Evolutionary conservation across 2,888 invertebrate species (phyloP), one percentile per base, ranked within the genome.

Genomic region (Ecdyonurus torrentis): DNA sequence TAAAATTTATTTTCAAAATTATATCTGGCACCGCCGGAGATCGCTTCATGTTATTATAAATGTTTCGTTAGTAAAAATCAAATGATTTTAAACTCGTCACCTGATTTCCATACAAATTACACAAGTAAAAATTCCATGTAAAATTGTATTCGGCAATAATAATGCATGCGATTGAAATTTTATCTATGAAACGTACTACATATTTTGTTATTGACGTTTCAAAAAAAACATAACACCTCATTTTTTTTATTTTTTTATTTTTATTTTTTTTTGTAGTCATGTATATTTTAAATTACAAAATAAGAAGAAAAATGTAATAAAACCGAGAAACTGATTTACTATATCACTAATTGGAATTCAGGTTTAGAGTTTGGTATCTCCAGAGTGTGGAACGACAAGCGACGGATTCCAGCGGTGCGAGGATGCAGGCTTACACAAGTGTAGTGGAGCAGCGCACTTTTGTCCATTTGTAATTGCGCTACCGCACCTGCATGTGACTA

Each of bases 311-410:
- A 5, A 37, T n/a, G n/a, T 37, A 10, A 15, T 37, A 37, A 5
- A 37, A 37, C 37, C 37, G 37, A 37, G 37, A 5, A 15, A 37
- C 7, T 5, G 15, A 37, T 37, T 37, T 37, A 15, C 37, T n/a
- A n/a, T n/a, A 15, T 37, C 37, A 37, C 37, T 10, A 52, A 62
- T 64, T 63, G 67, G 67, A 67, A 67, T 66, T 67, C 67, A 67
- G 67, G 67, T 67, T 66, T 60, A 67, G 67, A 67, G 67, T 66
- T 67, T 66, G 67, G 67, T 67, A 67, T 65, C 67, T 66, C 67
- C 66, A 63, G 63, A 61, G 23, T 19, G 23, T 60, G 25, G 52
- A 25, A 23, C 20, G 61, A 53, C 52, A n/a, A 5, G 37, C 37
- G 37, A 37, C 7, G 37, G n/a, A 15, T 15, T 37, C 37, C 37